Conservation (phyloP, 2,888 invertebrate genomes). For the Rhagophthalmus giganteus region DNA sequence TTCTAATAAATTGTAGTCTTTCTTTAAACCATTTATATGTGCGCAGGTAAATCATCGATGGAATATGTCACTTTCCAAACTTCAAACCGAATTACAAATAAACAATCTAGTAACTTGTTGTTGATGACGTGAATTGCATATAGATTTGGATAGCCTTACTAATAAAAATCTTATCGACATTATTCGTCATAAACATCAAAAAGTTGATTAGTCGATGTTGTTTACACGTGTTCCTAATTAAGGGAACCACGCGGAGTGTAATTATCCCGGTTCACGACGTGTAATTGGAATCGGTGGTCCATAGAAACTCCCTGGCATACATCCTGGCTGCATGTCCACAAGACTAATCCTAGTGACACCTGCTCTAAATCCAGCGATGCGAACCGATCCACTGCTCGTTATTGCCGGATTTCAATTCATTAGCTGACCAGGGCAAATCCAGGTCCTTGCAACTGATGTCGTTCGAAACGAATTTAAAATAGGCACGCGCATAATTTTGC, state of each 20-base stretch:
- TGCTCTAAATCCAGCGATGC: slow-evolving; percentile 40
- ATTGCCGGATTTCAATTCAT: slow-evolving; percentile 54
- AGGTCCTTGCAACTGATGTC: slow-evolving; percentile 24
- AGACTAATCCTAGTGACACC: slow-evolving; percentile 29
- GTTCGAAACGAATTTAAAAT: slow-evolving; percentile 2
- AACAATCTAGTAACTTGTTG: too few relatives aligned
- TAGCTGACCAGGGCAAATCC: slow-evolving; percentile 50
- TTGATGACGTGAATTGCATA: too few relatives aligned
- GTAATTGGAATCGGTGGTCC: slow-evolving; percentile 35
- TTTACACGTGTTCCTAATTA: slow-evolving; percentile 29
- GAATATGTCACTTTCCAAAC: too few relatives aligned
- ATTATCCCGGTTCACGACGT: slow-evolving; percentile 34
- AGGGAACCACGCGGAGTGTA: slow-evolving; percentile 31
- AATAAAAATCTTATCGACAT: too few relatives aligned
- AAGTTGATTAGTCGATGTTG: slow-evolving; percentile 29
- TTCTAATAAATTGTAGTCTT: too few relatives aligned
- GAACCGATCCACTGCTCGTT: slow-evolving; percentile 45
- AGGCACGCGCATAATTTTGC: too few relatives aligned
- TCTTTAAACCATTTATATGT: too few relatives aligned
- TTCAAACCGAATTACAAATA: too few relatives aligned
- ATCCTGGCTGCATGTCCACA: slow-evolving; percentile 29
- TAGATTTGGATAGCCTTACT: too few relatives aligned
- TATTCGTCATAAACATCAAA: slow-evolving; percentile 18
- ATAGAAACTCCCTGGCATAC: slow-evolving; percentile 25
- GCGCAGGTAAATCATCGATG: too few relatives aligned